Evolutionary conservation across 1,140 invertebrate species (phyloP).

Genomic region (Bombus confusus): DNA sequence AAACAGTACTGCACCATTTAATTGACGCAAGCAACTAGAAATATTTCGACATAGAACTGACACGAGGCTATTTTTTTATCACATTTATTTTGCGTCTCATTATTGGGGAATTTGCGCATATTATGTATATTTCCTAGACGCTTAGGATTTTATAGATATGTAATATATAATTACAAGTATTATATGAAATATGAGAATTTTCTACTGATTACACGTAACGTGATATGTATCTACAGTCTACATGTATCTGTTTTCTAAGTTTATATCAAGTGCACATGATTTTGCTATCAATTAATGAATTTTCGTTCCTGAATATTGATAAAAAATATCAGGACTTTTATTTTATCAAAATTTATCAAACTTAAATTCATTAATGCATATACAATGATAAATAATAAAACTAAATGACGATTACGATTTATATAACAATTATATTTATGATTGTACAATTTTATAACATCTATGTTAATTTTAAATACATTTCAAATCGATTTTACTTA

Average conservation of each 20-base stretch:
- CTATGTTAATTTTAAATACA: not conserved
- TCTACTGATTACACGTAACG: not conserved
- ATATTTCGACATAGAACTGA: slow-evolving; percentile 1
- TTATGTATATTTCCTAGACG: not conserved
- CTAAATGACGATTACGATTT: not conserved
- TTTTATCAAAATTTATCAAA: not conserved
- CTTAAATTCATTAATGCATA: not conserved
- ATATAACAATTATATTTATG: not conserved
- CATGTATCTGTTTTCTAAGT: not conserved
- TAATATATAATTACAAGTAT: no score
- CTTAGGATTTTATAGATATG: not conserved
- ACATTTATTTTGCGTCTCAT: not conserved
- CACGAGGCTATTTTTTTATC: not conserved
- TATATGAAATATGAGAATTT: not conserved
- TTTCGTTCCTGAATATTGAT: not conserved
- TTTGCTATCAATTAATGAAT: not conserved
- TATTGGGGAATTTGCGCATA: no score
- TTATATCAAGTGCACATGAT: not conserved
- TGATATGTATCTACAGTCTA: not conserved
- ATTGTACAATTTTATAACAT: not conserved
- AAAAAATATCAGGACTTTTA: not conserved
- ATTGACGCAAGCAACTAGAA: not conserved
- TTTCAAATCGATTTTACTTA: not conserved
- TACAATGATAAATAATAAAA: not conserved
- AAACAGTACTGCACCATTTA: not conserved